A percentile compares a stretch with the other conserved stretches of the same genome.
These are phyloP conservation scores for Limanda limanda DNA, from an alignment of 2,113 vertebrate species.

Conservation along the genomic window DNA sequence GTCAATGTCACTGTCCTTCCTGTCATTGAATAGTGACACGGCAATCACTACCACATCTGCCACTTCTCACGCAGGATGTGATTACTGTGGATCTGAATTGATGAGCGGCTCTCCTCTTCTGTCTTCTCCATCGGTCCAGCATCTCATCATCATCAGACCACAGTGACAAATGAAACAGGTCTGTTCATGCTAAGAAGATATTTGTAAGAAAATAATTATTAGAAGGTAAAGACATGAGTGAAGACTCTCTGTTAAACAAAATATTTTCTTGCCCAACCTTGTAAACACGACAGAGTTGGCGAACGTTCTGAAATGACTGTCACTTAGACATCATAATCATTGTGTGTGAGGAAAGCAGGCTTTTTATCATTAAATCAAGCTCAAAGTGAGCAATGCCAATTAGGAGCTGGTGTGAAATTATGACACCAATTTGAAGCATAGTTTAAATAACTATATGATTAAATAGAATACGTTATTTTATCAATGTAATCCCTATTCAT, in stretches of 20 bases:
- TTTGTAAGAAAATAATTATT: neutral
- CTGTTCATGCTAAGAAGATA: neutral
- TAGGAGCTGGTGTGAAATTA: neutral
- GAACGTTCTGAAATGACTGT: neutral
- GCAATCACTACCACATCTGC: constrained; percentile 34
- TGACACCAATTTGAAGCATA: neutral
- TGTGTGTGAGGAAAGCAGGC: neutral
- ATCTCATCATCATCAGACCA: too few species aligned
- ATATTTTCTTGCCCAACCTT: neutral
- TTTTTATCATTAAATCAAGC: neutral
- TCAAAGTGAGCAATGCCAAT: neutral
- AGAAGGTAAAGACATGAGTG: neutral
- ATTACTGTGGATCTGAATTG: constrained; percentile 18
- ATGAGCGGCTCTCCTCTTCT: neutral
- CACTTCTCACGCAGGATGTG: constrained; percentile 13
- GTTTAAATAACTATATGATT: neutral
- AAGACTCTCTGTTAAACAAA: neutral
- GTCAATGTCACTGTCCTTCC: constrained; percentile 43
- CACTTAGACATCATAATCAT: neutral
- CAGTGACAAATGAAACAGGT: too few species aligned
- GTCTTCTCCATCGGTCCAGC: neutral
- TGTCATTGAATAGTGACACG: neutral
- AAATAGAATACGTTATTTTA: neutral
- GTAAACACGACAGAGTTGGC: neutral
- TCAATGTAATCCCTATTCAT: neutral